A percentile compares a stretch with the other conserved stretches of the same genome.
These are phyloP conservation scores for Enteromius thamalakanensis DNA, from an alignment of 2,797 vertebrate genomes.

Conservation along the genomic window DNA sequence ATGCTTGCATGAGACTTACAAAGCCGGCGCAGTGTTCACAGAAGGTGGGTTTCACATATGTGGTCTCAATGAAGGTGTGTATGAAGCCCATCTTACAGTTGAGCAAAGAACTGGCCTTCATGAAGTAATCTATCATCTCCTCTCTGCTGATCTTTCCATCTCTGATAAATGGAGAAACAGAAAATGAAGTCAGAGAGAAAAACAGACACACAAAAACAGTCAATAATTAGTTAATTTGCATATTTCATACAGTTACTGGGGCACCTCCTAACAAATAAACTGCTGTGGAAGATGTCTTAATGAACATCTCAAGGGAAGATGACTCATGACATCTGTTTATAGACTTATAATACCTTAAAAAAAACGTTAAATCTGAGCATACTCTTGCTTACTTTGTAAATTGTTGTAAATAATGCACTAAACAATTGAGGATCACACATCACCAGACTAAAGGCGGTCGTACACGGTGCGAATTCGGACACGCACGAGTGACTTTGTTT, in stretches of 20 bases:
- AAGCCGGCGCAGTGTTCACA: conserved; percentile 88
- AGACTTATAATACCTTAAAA: neutral
- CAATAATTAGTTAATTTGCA: neutral
- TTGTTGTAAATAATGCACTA: neutral
- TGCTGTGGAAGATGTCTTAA: neutral
- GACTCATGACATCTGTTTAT: neutral
- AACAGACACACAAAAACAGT: neutral
- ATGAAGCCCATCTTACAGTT: conserved; percentile 89
- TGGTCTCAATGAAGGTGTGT: conserved; percentile 84
- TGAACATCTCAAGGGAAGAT: neutral
- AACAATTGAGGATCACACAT: neutral
- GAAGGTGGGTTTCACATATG: conserved; percentile 90
- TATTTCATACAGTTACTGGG: neutral
- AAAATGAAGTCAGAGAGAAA: conserved; percentile 13
- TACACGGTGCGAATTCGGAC: no score
- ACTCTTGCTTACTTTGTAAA: neutral
- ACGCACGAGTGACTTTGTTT: no score
- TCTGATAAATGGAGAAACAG: conserved; percentile 48
- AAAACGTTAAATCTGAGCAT: neutral
- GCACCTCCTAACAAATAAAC: neutral
- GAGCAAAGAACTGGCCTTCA: conserved; percentile 87
- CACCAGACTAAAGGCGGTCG: no score
- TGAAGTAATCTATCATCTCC: conserved; percentile 86
- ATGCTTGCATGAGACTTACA: conserved; percentile 75
- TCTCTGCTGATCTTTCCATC: conserved; percentile 85